These are phyloP conservation scores for Drosophila histrio DNA, from an alignment of 2,888 invertebrate species.

Conservation along the genomic window DNA sequence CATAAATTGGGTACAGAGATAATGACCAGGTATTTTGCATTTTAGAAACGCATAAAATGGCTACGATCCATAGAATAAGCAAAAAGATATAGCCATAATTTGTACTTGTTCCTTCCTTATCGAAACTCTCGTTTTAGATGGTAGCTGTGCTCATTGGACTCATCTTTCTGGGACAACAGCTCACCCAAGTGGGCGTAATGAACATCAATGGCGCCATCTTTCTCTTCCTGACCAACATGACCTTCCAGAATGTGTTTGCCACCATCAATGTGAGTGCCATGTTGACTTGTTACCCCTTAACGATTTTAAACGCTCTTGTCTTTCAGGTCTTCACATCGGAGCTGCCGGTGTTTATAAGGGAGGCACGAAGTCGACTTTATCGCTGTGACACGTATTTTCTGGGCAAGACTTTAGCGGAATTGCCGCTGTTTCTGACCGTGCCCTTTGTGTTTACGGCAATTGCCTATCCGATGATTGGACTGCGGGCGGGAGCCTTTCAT, in stretches of 20 bases:
- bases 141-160: slow-evolving; percentile 94
- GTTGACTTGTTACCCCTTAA: not conserved
- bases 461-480: slow-evolving; percentile 95
- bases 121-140: slow-evolving; percentile 86
- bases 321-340: slow-evolving; percentile 94
- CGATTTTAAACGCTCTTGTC: not conserved
- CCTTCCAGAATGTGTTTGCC: slow-evolving; percentile 97
- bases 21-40: too few species aligned
- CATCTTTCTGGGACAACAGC: slow-evolving; percentile 92
- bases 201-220: slow-evolving; percentile 97
- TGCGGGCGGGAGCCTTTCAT: slow-evolving; percentile 89
- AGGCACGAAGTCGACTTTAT: slow-evolving; percentile 95
- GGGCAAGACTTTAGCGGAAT: slow-evolving; percentile 94
- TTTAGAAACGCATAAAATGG: too few species aligned
- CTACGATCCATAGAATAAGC: too few species aligned
- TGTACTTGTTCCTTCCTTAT: too few species aligned
- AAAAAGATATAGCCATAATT: too few species aligned
- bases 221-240: slow-evolving; percentile 95
- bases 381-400: slow-evolving; percentile 95
- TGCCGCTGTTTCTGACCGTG: slow-evolving; percentile 93
- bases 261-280: slow-evolving; percentile 92
- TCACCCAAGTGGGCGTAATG: slow-evolving; percentile 95
- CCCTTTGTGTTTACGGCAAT: slow-evolving; percentile 93
- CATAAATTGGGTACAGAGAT: too few species aligned
- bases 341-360: slow-evolving; percentile 94